These are phyloP conservation scores for Toxonevra muliebris DNA, from an alignment of 2,888 invertebrate genomes.

Conservation along the genomic window DNA sequence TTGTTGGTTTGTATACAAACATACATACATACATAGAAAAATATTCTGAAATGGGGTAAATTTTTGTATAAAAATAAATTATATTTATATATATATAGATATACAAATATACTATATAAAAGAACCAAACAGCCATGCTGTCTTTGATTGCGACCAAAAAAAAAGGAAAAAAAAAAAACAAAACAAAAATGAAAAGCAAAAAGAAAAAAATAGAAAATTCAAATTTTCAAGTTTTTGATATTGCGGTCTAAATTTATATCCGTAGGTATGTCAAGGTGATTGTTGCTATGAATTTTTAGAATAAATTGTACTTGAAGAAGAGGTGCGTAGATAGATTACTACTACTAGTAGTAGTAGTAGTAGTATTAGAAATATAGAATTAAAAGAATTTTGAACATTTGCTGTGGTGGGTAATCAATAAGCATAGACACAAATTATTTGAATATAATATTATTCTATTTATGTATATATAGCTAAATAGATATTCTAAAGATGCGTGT, in stretches of 20 bases:
- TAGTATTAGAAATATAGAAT: too few species aligned
- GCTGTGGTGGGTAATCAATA: too few species aligned
- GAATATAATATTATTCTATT: too few species aligned
- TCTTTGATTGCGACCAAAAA: not conserved
- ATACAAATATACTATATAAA: not conserved
- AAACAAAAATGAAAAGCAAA: not conserved
- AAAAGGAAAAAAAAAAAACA: not conserved
- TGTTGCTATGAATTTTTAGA: constrained; percentile 17
- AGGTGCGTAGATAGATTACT: too few species aligned
- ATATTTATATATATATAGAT: not conserved
- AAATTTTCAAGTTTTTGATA: constrained; percentile 31
- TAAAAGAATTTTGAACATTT: too few species aligned
- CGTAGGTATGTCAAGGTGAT: constrained; percentile 57
- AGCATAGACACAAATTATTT: too few species aligned
- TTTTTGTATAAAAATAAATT: too few species aligned
- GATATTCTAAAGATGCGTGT: not conserved
- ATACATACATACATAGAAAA: too few species aligned
- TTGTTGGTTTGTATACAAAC: too few species aligned
- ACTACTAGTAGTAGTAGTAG: not conserved
- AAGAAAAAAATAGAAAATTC: not conserved
- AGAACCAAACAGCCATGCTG: too few species aligned
- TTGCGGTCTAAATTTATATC: constrained; percentile 13
- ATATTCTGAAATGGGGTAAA: too few species aligned
- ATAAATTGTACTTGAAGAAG: constrained; percentile 9
- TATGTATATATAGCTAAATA: too few species aligned